Evolutionary conservation across 1,140 invertebrate species (phyloP).

Genomic region (Drosophila lini): DNA sequence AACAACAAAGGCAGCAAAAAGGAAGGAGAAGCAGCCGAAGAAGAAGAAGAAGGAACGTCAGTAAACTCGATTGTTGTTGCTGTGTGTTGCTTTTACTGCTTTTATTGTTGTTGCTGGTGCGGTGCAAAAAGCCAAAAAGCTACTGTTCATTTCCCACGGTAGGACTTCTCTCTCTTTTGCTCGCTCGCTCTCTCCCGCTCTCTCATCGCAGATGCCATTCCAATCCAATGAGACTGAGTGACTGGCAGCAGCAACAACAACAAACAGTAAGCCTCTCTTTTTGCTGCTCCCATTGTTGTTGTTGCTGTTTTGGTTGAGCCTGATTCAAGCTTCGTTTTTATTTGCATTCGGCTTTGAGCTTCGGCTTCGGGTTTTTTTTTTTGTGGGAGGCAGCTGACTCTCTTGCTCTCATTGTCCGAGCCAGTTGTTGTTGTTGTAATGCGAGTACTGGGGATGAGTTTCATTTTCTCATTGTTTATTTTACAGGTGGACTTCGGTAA

Average conservation of each 20-base stretch:
- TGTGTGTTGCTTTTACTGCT: slow-evolving; percentile 59
- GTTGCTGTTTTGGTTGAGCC: slow-evolving; percentile 5
- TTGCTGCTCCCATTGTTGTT: slow-evolving; percentile 14
- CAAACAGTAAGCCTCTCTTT: slow-evolving; percentile 19
- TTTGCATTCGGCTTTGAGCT: slow-evolving; percentile 27
- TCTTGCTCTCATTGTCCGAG: slow-evolving; percentile 29
- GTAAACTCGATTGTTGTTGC: slow-evolving; percentile 61
- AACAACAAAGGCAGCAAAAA: slow-evolving; percentile 27
- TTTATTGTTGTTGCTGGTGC: slow-evolving; percentile 34
- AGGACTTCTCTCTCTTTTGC: slow-evolving; percentile 50
- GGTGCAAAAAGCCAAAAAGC: slow-evolving; percentile 71
- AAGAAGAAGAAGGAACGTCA: slow-evolving; percentile 42
- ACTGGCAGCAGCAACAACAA: slow-evolving; percentile 40
- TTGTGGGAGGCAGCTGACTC: slow-evolving; percentile 53
- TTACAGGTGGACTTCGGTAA: slow-evolving; percentile 7
- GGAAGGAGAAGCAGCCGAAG: slow-evolving; percentile 28
- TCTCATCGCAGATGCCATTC: slow-evolving; percentile 50
- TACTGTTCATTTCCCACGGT: slow-evolving; percentile 84
- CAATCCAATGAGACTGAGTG: slow-evolving; percentile 47
- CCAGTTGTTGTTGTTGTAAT: slow-evolving; percentile 15
- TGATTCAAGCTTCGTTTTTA: slow-evolving; percentile 33
- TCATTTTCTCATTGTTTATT: slow-evolving; percentile 77
- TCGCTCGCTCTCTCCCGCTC: slow-evolving; percentile 17
- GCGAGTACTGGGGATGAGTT: slow-evolving; percentile 76
- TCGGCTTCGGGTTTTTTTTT: slow-evolving; percentile 11